phyloP scores from a whole-genome alignment of 2,797 vertebrate species.

The Australoheros facetus region DNA sequence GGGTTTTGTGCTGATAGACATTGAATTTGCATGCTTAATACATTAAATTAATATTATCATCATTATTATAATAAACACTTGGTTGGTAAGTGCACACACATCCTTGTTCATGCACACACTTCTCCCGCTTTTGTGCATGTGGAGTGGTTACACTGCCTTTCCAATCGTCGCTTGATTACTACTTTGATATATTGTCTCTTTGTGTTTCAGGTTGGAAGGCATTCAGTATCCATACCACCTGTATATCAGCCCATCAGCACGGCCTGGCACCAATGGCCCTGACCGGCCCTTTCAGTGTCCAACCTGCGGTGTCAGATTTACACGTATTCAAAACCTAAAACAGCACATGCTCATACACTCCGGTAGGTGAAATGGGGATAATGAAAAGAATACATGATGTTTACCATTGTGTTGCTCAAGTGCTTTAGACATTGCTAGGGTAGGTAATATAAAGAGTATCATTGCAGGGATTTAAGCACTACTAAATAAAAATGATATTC shows the following conservation, averaged over 20 bases:
- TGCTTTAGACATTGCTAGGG: no score
- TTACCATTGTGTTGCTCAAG: no score
- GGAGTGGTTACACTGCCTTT: no score
- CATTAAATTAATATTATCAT: neutral
- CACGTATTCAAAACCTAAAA: slow-evolving; percentile 98
- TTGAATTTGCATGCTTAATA: no score
- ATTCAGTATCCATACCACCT: slow-evolving; percentile 97
- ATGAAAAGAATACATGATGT: neutral
- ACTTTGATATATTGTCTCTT: neutral
- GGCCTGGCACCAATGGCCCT: slow-evolving; percentile 92
- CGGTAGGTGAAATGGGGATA: slow-evolving; percentile 80
- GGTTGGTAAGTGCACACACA: neutral
- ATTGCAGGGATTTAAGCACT: no score
- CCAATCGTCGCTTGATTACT: neutral
- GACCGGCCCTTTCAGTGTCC: slow-evolving; percentile 97
- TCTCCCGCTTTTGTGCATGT: neutral
- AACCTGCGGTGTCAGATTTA: slow-evolving; percentile 95
- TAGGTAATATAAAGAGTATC: no score
- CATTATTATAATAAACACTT: neutral
- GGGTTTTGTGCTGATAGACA: neutral
- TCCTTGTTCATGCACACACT: neutral
- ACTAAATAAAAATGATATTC: no score
- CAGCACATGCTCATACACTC: slow-evolving; percentile 99
- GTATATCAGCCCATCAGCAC: slow-evolving; percentile 94
- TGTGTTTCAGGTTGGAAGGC: slow-evolving; percentile 89